phyloP scores from a whole-genome alignment of 2,797 vertebrate genomes.

The Sebastes kiyomatsui region DNA sequence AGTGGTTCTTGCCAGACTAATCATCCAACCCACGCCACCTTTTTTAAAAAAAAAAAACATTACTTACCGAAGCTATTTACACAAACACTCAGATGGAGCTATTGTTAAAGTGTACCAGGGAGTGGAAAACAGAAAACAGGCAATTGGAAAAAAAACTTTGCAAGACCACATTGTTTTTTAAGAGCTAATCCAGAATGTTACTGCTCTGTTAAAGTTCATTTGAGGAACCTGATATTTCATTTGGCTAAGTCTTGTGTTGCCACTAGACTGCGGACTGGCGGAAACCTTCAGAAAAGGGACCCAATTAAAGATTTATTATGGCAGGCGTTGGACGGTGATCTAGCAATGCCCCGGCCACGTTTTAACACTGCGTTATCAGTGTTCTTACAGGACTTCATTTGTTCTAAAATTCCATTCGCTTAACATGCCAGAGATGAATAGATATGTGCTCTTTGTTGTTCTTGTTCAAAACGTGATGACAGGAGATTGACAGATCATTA shows the following conservation, averaged over 20 bases:
- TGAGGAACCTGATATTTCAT: conserved; percentile 79
- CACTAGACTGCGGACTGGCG: conserved; percentile 61
- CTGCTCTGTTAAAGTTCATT: conserved; percentile 78
- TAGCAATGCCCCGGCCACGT: background rate
- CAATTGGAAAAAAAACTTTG: conserved; percentile 49
- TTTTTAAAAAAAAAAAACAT: conserved; percentile 34
- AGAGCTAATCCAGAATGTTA: conserved; percentile 74
- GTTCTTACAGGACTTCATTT: conserved; percentile 21
- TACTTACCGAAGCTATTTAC: conserved; percentile 67
- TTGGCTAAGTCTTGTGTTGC: conserved; percentile 66
- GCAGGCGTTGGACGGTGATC: conserved; percentile 47
- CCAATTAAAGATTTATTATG: conserved; percentile 61
- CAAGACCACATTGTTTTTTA: conserved; percentile 68
- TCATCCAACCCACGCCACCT: conserved; percentile 50
- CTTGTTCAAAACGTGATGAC: background rate
- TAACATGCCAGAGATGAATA: background rate
- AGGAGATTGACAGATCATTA: conserved; percentile 38
- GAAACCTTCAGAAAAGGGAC: conserved; percentile 59
- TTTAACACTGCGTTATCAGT: conserved; percentile 49
- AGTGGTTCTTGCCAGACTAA: conserved; percentile 48
- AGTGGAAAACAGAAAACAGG: conserved; percentile 59
- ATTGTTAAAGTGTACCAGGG: conserved; percentile 57
- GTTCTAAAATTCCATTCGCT: conserved; percentile 5
- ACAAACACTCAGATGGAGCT: conserved; percentile 66
- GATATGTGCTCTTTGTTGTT: background rate